phyloP scores from a whole-genome alignment of 2,113 vertebrate genomes.

The Hippocampus mohnikei region DNA sequence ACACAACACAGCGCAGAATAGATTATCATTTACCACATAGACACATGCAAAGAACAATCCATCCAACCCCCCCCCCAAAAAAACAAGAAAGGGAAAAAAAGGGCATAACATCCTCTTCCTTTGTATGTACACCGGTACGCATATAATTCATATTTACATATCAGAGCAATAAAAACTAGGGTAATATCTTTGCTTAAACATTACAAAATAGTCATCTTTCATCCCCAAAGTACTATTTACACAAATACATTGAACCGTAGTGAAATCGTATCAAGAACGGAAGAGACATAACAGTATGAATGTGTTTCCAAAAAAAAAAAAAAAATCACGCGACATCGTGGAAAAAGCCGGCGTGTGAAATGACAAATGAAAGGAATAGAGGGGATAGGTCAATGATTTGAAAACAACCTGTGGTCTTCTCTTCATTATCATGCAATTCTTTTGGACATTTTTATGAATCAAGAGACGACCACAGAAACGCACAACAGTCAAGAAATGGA shows the following conservation, averaged over 20 bases:
- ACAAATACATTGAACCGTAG: constrained; percentile 75
- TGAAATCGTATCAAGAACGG: constrained; percentile 71
- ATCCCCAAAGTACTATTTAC: constrained; percentile 80
- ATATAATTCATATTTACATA: constrained; percentile 77
- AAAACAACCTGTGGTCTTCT: constrained; percentile 60
- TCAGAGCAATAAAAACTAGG: constrained; percentile 78
- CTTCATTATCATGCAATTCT: constrained; percentile 68
- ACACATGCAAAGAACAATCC: constrained; percentile 78
- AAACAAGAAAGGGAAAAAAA: constrained; percentile 38
- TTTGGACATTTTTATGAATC: constrained; percentile 61
- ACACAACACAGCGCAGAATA: constrained; percentile 76
- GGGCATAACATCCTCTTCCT: constrained; percentile 69
- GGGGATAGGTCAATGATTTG: constrained; percentile 50
- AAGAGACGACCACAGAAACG: constrained; percentile 58
- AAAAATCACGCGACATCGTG: constrained; percentile 69
- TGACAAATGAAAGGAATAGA: constrained; percentile 54
- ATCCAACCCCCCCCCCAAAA: constrained; percentile 25
- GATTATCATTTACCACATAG: constrained; percentile 79
- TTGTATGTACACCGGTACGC: constrained; percentile 77
- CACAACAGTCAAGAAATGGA: constrained; percentile 61
- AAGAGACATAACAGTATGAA: constrained; percentile 57
- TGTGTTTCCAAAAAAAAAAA: constrained; percentile 63
- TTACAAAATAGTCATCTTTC: constrained; percentile 82
- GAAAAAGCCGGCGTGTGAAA: constrained; percentile 51
- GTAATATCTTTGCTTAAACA: constrained; percentile 74